Evolutionary conservation across 2,113 vertebrate species (phyloP), one percentile per base, ranked within the genome.

Genomic region (Neodon shergylaensis): DNA sequence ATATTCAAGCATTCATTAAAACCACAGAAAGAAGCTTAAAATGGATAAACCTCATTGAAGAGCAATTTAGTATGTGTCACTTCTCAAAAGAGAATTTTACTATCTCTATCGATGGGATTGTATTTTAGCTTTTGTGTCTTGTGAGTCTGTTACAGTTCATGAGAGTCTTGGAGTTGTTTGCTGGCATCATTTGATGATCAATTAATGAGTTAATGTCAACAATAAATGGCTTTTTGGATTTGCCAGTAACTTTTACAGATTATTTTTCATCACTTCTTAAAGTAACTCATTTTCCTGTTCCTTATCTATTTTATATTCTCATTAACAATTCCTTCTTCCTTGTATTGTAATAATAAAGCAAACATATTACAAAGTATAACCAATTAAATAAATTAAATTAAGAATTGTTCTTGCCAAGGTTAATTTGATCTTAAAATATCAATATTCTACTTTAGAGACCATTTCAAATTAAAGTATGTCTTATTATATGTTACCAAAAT

Each of bases 71-170:
- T 44, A 49, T 92, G 28, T 16, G n/a, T 61, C 3, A 87, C 42
- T 78, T 74, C 90, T 54, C 42, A 68, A 33, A 54, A 85, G 17
- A 54, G 9, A 22, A 70, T 52, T 85, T 94, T 90, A 28, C 47
- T 85, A 28, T 79, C 78, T 87, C 24, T 28, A 5, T 49, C 85
- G 61, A 24, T 5, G 42, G 31, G 17, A 70, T 92, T 79, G 1
- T 58, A 79, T 94, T 91, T 92, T 91, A 91, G 82, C 88, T 73
- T 82, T 66, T 44, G 42, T 95, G 22, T 88, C 63, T 6, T 21
- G 28, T 52, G 22, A 12, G 54, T 91, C 33, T 93, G 13, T 61
- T 85, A 90, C 33, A 81, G 82, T 72, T 87, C 91, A 11, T 89
- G 24, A 84, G 63, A 68, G 3, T 28, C 86, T 88, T 61, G 36